phyloP scores from a whole-genome alignment of 2,797 vertebrate genomes.

The Hoplostethus atlanticus region DNA sequence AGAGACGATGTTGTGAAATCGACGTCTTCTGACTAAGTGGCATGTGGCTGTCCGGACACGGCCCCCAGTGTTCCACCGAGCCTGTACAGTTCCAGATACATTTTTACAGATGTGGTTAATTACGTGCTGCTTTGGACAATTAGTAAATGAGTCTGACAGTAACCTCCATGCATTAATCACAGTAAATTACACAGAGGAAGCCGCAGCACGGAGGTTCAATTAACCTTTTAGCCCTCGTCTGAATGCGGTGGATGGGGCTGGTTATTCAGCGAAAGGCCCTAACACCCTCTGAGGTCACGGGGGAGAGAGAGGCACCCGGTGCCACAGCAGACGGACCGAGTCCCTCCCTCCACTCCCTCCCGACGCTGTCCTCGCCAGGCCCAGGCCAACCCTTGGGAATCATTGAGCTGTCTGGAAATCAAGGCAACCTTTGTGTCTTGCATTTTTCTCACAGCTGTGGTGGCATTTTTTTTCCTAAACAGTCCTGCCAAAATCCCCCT shows the following conservation, averaged over 20 bases:
- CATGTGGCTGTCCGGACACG: constrained; percentile 28
- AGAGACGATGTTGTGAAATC: constrained; percentile 25
- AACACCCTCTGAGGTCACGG: constrained; percentile 69
- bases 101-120: constrained; percentile 83
- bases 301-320: constrained; percentile 63
- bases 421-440: constrained; percentile 75
- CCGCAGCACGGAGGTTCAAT: constrained; percentile 83
- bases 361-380: constrained; percentile 51
- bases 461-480: constrained; percentile 61
- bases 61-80: constrained; percentile 28
- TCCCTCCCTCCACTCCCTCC: constrained; percentile 17
- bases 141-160: constrained; percentile 85
- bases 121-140: constrained; percentile 78
- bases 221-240: constrained; percentile 85
- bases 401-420: constrained; percentile 71
- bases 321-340: constrained; percentile 50
- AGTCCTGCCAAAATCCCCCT: constrained; percentile 33
- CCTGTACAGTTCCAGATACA: constrained; percentile 57
- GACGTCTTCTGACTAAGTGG: constrained; percentile 23
- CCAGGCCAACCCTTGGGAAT: constrained; percentile 60
- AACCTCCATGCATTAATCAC: constrained; percentile 87
- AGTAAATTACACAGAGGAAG: constrained; percentile 86
- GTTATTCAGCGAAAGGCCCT: constrained; percentile 68
- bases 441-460: constrained; percentile 61
- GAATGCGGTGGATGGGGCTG: constrained; percentile 72